phyloP scores from a whole-genome alignment of 1,140 invertebrate genomes.

The Pseudomyrmex sp. region DNA sequence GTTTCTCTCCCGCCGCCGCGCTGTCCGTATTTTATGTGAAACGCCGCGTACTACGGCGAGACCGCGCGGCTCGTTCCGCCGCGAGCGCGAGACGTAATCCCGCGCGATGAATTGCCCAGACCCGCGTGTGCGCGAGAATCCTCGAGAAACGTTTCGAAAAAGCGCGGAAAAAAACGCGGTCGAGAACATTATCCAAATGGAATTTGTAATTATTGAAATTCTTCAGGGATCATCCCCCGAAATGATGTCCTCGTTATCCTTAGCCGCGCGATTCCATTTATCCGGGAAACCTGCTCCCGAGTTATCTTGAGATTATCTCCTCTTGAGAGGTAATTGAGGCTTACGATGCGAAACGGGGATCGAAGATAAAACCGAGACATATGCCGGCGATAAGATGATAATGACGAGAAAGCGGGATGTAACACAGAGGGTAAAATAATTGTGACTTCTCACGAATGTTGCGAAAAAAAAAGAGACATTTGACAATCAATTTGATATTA shows the following conservation, averaged over 20 bases:
- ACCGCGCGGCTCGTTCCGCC: background rate
- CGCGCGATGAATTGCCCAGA: constrained; percentile 23
- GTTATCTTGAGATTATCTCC: constrained; percentile 44
- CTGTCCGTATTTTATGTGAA: constrained; percentile 57
- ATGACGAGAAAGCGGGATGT: background rate
- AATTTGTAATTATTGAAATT: constrained; percentile 60
- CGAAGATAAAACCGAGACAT: constrained; percentile 51
- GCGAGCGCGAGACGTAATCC: constrained; percentile 26
- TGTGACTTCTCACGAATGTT: background rate
- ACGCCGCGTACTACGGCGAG: constrained; percentile 24
- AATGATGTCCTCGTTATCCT: constrained; percentile 42
- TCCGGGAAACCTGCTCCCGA: background rate
- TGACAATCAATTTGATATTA: too few relatives aligned
- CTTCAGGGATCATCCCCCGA: constrained; percentile 21
- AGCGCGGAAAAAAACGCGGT: background rate
- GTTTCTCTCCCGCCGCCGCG: too few relatives aligned
- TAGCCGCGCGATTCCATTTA: constrained; percentile 25
- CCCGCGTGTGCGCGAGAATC: background rate
- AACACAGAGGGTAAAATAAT: background rate
- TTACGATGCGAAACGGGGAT: constrained; percentile 41
- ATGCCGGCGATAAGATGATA: constrained; percentile 46
- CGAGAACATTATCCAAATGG: constrained; percentile 34
- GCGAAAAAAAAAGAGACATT: too few relatives aligned
- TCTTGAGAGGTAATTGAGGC: constrained; percentile 42
- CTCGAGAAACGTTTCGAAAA: background rate